These are phyloP conservation scores for Cecidostiba fungosa DNA, from an alignment of 2,888 invertebrate genomes.

Conservation along the genomic window DNA sequence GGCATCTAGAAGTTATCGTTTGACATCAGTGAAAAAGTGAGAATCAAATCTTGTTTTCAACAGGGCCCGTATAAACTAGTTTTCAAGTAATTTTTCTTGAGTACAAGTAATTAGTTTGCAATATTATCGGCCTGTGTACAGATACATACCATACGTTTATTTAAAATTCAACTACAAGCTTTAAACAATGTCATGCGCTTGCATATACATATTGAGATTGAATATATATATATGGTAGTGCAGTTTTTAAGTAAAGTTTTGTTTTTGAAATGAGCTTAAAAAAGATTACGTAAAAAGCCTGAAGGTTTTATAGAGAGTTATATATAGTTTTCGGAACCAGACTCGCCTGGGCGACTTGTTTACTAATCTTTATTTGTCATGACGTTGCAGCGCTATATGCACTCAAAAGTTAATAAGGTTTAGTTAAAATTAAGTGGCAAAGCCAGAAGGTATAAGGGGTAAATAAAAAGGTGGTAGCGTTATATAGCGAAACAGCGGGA, in stretches of 20 bases:
- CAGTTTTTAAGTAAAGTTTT: background rate
- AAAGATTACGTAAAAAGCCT: background rate
- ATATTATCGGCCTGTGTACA: too few relatives aligned
- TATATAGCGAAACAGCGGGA: background rate
- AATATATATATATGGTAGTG: too few relatives aligned
- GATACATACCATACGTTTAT: too few relatives aligned
- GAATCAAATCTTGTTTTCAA: too few relatives aligned
- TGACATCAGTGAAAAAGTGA: too few relatives aligned
- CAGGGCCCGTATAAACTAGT: too few relatives aligned
- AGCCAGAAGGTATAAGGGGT: background rate
- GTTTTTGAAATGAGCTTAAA: background rate
- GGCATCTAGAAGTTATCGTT: too few relatives aligned
- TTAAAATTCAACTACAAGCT: too few relatives aligned
- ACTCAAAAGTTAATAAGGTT: conserved; percentile 13
- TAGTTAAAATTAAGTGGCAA: conserved; percentile 9
- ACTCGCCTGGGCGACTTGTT: background rate
- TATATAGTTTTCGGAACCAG: background rate
- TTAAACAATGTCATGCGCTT: too few relatives aligned
- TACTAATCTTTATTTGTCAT: background rate
- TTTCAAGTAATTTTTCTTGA: too few relatives aligned
- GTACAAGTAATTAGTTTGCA: too few relatives aligned
- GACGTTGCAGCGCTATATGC: background rate
- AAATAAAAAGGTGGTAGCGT: conserved; percentile 2
- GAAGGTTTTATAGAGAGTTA: background rate
- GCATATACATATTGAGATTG: too few relatives aligned